Conservation (phyloP, 2,888 invertebrate species). For the Pocota personata region DNA sequence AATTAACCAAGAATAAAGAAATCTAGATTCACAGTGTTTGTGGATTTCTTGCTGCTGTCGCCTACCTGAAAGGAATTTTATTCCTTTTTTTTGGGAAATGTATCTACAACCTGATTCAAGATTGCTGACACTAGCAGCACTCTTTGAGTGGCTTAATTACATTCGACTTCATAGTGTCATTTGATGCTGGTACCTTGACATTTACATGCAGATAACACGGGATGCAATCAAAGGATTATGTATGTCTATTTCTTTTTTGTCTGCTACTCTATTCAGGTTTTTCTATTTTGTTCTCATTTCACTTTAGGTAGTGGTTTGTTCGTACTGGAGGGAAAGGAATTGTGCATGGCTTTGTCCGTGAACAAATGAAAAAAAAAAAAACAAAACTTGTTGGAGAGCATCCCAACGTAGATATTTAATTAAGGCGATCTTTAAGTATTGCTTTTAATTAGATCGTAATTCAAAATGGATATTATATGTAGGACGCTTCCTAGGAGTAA, state of each 20-base stretch:
- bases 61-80: background rate
- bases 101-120: conserved; percentile 24
- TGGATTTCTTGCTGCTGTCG: background rate
- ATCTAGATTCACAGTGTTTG: background rate
- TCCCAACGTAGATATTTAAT: conserved; percentile 38
- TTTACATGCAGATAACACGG: conserved; percentile 33
- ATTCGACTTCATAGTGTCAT: conserved; percentile 42
- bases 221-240: conserved; percentile 43
- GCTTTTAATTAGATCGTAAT: conserved; percentile 58
- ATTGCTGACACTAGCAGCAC: conserved; percentile 18
- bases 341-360: too few relatives aligned
- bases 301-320: background rate
- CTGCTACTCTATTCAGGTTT: background rate
- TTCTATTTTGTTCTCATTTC: background rate
- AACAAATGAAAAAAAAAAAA: background rate
- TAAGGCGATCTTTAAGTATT: conserved; percentile 44
- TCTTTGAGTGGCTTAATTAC: conserved; percentile 49
- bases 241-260: background rate
- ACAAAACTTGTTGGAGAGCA: background rate
- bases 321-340: background rate
- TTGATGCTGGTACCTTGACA: conserved; percentile 47
- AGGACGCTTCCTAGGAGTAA: background rate
- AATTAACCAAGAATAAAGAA: conserved; percentile 25
- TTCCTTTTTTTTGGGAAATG: background rate
- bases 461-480: conserved; percentile 25